Evolutionary conservation across 2,888 invertebrate species (phyloP).

Genomic region (Lasioglossum marginatum): DNA sequence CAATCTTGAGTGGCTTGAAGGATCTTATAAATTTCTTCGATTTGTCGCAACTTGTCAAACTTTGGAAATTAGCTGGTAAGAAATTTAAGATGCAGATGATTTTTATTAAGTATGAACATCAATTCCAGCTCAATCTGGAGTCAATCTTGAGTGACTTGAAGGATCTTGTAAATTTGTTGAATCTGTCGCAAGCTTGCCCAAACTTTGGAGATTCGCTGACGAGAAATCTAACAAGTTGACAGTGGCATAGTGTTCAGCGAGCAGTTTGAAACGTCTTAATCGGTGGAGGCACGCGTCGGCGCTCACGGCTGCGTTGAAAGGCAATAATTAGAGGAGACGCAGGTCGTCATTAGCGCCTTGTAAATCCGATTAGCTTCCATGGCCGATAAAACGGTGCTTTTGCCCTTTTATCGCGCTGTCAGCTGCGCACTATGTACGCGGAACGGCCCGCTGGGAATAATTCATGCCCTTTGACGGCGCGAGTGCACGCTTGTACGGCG

Average conservation of each 20-base stretch:
- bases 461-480: slow-evolving; percentile 28
- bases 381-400: slow-evolving; percentile 41
- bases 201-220: background rate
- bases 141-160: too few species aligned
- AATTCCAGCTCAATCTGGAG: too few species aligned
- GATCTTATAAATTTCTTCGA: background rate
- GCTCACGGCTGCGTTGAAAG: slow-evolving; percentile 35
- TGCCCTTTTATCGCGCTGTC: slow-evolving; percentile 40
- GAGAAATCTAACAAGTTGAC: background rate
- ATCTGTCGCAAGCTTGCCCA: background rate
- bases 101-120: too few species aligned
- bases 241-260: background rate
- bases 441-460: slow-evolving; percentile 23
- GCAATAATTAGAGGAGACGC: slow-evolving; percentile 43
- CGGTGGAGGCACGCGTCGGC: slow-evolving; percentile 12
- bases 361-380: slow-evolving; percentile 33
- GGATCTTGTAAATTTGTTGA: background rate
- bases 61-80: background rate
- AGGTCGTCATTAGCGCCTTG: slow-evolving; percentile 44
- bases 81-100: background rate
- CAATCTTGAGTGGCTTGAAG: background rate
- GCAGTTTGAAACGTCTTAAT: slow-evolving; percentile 28
- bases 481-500: slow-evolving; percentile 28
- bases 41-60: background rate
- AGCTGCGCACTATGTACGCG: slow-evolving; percentile 3